A percentile compares a stretch with the other conserved stretches of the same genome.
These are phyloP conservation scores for Clarias gariepinus DNA, from an alignment of 2,113 vertebrate species.

Conservation along the genomic window DNA sequence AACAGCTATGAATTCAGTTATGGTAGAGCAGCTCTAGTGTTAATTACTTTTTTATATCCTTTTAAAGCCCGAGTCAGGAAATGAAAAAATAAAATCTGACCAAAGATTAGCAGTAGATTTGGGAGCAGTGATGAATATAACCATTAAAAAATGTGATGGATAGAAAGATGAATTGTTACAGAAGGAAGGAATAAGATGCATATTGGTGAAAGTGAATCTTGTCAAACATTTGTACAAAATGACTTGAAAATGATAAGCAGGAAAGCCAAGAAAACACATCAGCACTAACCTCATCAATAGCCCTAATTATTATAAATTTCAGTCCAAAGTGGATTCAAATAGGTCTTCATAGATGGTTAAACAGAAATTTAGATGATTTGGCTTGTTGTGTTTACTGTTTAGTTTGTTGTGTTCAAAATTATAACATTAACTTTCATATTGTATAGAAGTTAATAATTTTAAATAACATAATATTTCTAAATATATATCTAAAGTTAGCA, in stretches of 20 bases:
- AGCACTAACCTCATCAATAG: not conserved
- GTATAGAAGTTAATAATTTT: not conserved
- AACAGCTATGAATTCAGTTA: not conserved
- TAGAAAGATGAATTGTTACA: not conserved
- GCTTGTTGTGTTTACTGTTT: too few species aligned
- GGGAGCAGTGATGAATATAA: not conserved
- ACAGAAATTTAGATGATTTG: too few species aligned
- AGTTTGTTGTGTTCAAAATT: not conserved
- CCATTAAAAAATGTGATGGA: not conserved
- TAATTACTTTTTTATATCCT: slow-evolving; percentile 8
- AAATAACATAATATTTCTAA: not conserved
- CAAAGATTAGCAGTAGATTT: not conserved
- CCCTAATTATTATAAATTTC: not conserved
- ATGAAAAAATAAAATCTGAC: not conserved
- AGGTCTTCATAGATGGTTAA: not conserved
- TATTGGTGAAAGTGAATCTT: not conserved
- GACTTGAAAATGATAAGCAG: not conserved
- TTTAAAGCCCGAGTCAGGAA: not conserved
- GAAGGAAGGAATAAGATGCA: not conserved
- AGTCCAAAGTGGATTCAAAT: not conserved
- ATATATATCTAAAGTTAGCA: not conserved
- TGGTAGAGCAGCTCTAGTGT: not conserved
- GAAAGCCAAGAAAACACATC: not conserved
- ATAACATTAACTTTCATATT: not conserved
- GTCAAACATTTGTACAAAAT: not conserved